Conservation (phyloP, 2,888 invertebrate species). For the Hyles lineata region DNA sequence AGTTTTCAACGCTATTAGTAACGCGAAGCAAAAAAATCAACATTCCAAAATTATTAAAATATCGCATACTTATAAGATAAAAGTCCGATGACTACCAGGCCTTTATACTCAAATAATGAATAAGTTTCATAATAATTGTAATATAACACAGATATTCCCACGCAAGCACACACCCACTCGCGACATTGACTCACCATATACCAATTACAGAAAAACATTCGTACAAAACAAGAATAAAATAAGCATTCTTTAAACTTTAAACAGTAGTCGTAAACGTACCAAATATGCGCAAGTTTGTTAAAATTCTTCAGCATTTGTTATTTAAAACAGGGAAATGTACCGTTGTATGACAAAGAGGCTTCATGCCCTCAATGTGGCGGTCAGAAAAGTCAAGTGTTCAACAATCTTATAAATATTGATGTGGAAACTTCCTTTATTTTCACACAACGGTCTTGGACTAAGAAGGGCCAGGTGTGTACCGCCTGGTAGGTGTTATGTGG, state of each 20-base stretch:
- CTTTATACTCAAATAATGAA: neutral
- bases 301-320: conserved; percentile 23
- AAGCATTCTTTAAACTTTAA: conserved; percentile 7
- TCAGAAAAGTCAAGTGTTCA: too few relatives aligned
- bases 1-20: too few relatives aligned
- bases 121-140: conserved; percentile 18
- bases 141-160: conserved; percentile 18
- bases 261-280: conserved; percentile 14
- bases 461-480: too few relatives aligned
- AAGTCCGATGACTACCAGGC: neutral
- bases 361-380: conserved; percentile 12
- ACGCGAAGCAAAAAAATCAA: neutral
- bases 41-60: neutral
- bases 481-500: too few relatives aligned
- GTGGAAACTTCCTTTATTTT: neutral
- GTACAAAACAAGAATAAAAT: conserved; percentile 22
- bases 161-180: conserved; percentile 15
- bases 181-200: conserved; percentile 16
- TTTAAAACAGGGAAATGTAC: conserved; percentile 8
- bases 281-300: conserved; percentile 24
- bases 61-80: neutral
- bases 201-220: conserved; percentile 19
- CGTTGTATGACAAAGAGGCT: conserved; percentile 15
- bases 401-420: neutral
- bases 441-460: neutral